These are phyloP conservation scores for Telenomus remus DNA, from an alignment of 1,140 invertebrate species.

Conservation along the genomic window DNA sequence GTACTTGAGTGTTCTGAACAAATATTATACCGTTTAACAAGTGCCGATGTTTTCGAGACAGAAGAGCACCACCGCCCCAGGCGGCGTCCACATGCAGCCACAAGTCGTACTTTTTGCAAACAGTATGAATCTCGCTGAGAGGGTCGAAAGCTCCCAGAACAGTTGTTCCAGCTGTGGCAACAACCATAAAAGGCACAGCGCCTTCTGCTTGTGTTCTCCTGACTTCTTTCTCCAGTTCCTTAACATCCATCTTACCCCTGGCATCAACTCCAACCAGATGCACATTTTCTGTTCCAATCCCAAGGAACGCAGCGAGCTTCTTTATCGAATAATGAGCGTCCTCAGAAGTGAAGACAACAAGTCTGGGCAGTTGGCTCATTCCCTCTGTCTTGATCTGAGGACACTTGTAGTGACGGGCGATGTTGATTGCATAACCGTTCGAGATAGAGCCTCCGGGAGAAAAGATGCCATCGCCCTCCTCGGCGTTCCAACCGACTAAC, in stretches of 20 bases:
- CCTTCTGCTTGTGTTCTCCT: slow-evolving; percentile 80
- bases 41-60: slow-evolving; percentile 87
- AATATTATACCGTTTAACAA: slow-evolving; percentile 80
- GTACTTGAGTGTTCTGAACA: too few relatives aligned
- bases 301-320: slow-evolving; percentile 87
- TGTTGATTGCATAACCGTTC: slow-evolving; percentile 95
- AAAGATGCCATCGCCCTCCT: slow-evolving; percentile 90
- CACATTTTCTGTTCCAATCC: slow-evolving; percentile 87
- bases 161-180: slow-evolving; percentile 91
- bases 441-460: slow-evolving; percentile 96
- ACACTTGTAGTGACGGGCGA: slow-evolving; percentile 83
- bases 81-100: slow-evolving; percentile 98
- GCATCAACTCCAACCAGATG: slow-evolving; percentile 82
- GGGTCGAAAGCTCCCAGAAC: slow-evolving; percentile 94
- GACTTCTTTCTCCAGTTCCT: slow-evolving; percentile 84
- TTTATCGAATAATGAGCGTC: slow-evolving; percentile 97
- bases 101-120: slow-evolving; percentile 88
- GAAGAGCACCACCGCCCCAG: slow-evolving; percentile 92
- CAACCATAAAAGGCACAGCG: slow-evolving; percentile 89
- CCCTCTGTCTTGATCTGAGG: slow-evolving; percentile 80
- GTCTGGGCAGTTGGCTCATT: slow-evolving; percentile 79
- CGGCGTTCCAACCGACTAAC: slow-evolving; percentile 88
- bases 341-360: slow-evolving; percentile 89
- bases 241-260: slow-evolving; percentile 85
- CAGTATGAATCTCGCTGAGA: slow-evolving; percentile 83